phyloP scores from a whole-genome alignment of 2,113 vertebrate genomes.

The Gadus macrocephalus region DNA sequence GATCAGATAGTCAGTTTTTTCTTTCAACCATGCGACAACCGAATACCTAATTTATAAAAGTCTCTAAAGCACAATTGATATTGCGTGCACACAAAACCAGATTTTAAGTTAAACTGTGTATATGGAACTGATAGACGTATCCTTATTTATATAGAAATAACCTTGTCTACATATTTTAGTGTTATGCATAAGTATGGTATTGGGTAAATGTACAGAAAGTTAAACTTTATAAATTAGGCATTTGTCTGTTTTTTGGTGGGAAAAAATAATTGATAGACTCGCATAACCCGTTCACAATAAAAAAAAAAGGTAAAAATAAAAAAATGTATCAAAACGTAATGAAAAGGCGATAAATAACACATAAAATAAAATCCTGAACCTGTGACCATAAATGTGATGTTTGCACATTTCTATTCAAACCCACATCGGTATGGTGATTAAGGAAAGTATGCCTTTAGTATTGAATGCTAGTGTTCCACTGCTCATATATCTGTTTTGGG shows the following conservation, averaged over 20 bases:
- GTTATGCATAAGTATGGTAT: not conserved
- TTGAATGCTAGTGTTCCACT: constrained; percentile 8
- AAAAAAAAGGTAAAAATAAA: not conserved
- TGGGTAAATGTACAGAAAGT: not conserved
- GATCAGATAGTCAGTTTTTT: not conserved
- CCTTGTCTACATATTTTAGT: not conserved
- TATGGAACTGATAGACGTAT: too few species aligned
- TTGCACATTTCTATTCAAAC: not conserved
- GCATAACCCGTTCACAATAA: not conserved
- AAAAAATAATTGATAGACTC: not conserved
- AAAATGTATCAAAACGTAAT: not conserved
- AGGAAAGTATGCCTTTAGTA: not conserved
- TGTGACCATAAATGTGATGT: not conserved
- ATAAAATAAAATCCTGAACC: not conserved
- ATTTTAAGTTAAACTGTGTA: too few species aligned
- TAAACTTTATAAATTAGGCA: not conserved
- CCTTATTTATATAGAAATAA: not conserved
- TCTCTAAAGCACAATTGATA: not conserved
- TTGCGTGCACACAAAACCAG: not conserved
- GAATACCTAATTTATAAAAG: not conserved
- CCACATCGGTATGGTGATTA: not conserved
- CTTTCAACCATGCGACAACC: not conserved
- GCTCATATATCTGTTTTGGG: not conserved
- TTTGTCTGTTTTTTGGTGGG: not conserved
- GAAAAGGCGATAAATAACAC: not conserved